Base-by-base conservation (phyloP, 2,888 invertebrate species). In the Euspilapteryx auroguttella region DNA sequence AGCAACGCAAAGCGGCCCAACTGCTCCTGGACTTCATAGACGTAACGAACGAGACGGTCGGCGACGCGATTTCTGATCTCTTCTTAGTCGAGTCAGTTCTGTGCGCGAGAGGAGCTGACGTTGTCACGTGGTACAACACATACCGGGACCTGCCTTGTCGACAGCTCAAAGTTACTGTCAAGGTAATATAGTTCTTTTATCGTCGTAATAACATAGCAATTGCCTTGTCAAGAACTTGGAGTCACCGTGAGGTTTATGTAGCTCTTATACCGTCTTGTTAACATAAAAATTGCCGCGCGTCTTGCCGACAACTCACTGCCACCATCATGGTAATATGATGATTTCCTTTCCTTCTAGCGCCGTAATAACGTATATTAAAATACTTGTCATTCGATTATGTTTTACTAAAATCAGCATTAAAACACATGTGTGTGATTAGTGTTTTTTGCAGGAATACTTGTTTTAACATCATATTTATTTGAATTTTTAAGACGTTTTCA, bases 21-120 rank as follows among this genome's bases (percentile, higher is more conserved):
- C 79, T 80, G 12, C 66, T 96, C 7, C 53, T 81, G 2, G 73
- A 80, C 39, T 69, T 92, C 29, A 86, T 94, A 34, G 86, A 94
- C 55, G 78, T 96, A 44, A 91, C 94, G 9, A 97, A 96, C 59
- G 94, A 95, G 66, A 87, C 91, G 0, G 93, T 98, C 0, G 99
- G 99, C 0, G 99, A 99, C 75, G 98, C 98, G 3, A 85, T 99
- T 29, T 94, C 97, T 0, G 98, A 98, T 52, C 80, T 99, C 81
- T 77, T 99, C 32, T 59, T 96, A 4, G 95, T 98, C 1, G 99
- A 99, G 64, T 85, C 88, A 0, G 87, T 97, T 28, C 79, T 99
- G 13, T 83, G 87, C 41, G 81, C 85, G 2, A 83, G 85, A 36
- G 94, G 89, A 3, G 92, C 91, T 86, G 79, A 82, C 42, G 78